phyloP scores from a whole-genome alignment of 1,140 invertebrate genomes.

The Acyrthosiphon pisum region DNA sequence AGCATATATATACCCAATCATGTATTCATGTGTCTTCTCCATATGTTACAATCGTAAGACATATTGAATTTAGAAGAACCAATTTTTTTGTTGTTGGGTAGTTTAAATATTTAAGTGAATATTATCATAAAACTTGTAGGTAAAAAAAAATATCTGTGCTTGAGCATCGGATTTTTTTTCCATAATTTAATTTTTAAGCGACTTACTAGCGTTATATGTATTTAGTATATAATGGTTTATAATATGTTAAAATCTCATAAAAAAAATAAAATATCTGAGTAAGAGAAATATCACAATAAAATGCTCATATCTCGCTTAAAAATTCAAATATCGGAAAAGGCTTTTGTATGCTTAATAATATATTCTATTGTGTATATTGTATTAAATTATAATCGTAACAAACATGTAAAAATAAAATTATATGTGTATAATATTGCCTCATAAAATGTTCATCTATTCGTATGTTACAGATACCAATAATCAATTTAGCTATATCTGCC shows the following conservation, averaged over 20 bases:
- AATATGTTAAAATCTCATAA: too few relatives aligned
- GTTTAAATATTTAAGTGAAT: not conserved
- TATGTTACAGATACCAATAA: constrained; percentile 73
- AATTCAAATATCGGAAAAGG: not conserved
- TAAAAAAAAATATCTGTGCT: not conserved
- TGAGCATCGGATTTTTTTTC: not conserved
- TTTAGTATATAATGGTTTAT: too few relatives aligned
- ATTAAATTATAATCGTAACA: not conserved
- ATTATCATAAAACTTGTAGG: not conserved
- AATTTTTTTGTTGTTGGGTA: not conserved
- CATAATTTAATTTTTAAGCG: not conserved
- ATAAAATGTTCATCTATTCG: not conserved
- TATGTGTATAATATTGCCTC: not conserved
- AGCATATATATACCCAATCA: not conserved
- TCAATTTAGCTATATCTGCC: constrained; percentile 82
- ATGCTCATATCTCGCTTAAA: too few relatives aligned
- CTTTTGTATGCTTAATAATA: not conserved
- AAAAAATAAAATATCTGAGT: too few relatives aligned
- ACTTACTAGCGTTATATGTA: not conserved
- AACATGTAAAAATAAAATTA: not conserved
- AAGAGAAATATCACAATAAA: not conserved
- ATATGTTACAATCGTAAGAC: not conserved
- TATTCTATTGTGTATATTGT: not conserved
- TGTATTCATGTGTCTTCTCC: not conserved
- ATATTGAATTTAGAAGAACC: not conserved